These are phyloP conservation scores for Heliconius ethilla DNA, from an alignment of 2,888 invertebrate genomes.

Conservation along the genomic window DNA sequence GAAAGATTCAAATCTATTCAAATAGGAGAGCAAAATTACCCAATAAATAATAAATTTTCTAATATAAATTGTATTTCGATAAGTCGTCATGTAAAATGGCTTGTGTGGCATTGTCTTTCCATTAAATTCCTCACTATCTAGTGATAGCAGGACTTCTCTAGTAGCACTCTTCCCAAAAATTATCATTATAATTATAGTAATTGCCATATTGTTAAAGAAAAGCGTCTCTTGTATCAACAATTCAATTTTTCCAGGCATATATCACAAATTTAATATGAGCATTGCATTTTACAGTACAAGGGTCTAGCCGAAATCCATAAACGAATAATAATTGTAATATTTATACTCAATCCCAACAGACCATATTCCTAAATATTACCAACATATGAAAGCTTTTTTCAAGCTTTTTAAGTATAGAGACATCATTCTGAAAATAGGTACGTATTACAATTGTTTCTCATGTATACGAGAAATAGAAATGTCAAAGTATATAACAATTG, in stretches of 20 bases:
- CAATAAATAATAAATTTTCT: slow-evolving; percentile 19
- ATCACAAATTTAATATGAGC: slow-evolving; percentile 57
- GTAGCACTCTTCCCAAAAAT: slow-evolving; percentile 21
- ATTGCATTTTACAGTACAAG: slow-evolving; percentile 56
- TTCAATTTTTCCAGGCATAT: slow-evolving; percentile 51
- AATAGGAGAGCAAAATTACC: slow-evolving; percentile 30
- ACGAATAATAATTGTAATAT: slow-evolving; percentile 44
- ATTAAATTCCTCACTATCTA: slow-evolving; percentile 31
- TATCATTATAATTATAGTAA: slow-evolving; percentile 44
- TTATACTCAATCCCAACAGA: slow-evolving; percentile 39
- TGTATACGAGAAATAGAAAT: neutral
- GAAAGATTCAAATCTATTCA: slow-evolving; percentile 19
- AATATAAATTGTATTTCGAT: slow-evolving; percentile 27
- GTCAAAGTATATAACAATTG: neutral
- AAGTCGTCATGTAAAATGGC: slow-evolving; percentile 21
- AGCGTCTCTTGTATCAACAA: slow-evolving; percentile 50
- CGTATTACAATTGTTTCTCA: neutral
- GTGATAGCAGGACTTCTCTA: slow-evolving; percentile 24
- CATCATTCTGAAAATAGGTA: neutral
- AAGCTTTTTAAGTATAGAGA: slow-evolving; percentile 9
- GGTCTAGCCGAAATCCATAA: slow-evolving; percentile 50
- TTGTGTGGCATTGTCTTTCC: slow-evolving; percentile 23
- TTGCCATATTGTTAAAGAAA: slow-evolving; percentile 38
- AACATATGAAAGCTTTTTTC: slow-evolving; percentile 39
- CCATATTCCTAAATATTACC: slow-evolving; percentile 64